phyloP scores from a whole-genome alignment of 2,888 invertebrate genomes.

The Doris montereyensis region DNA sequence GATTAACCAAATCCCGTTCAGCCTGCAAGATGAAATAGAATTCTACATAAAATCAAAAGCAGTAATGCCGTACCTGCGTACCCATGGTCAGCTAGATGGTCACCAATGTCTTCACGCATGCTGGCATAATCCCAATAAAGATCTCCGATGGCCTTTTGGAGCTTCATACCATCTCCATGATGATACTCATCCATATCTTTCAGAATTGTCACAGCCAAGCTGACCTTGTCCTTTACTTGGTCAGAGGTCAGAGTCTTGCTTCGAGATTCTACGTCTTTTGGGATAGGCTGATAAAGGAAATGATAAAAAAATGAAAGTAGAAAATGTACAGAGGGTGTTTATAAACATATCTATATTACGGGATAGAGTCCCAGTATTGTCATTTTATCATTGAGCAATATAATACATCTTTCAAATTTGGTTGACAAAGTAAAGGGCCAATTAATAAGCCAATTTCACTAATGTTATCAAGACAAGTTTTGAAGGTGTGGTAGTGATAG shows the following conservation, averaged over 20 bases:
- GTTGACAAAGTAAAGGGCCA: no score
- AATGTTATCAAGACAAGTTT: no score
- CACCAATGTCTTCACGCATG: conserved; percentile 54
- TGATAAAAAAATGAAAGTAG: no score
- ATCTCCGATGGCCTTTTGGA: conserved; percentile 62
- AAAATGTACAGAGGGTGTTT: no score
- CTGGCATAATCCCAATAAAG: conserved; percentile 63
- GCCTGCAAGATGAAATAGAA: background rate
- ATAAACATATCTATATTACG: no score
- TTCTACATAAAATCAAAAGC: background rate
- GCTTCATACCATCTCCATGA: conserved; percentile 61
- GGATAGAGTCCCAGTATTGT: no score
- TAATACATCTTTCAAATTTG: no score
- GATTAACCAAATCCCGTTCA: background rate
- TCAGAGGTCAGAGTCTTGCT: conserved; percentile 53
- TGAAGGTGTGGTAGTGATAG: no score
- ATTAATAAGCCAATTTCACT: no score
- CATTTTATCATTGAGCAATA: no score
- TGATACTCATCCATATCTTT: conserved; percentile 62
- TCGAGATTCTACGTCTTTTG: conserved; percentile 35
- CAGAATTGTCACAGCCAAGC: conserved; percentile 56
- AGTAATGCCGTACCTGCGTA: conserved; percentile 56
- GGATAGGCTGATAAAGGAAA: no score
- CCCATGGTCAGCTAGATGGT: conserved; percentile 55
- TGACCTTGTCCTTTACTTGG: conserved; percentile 54